A percentile compares a stretch with the other conserved stretches of the same genome.
These are phyloP conservation scores for Pantherophis guttatus DNA, from an alignment of 2,113 vertebrate species.

Conservation along the genomic window DNA sequence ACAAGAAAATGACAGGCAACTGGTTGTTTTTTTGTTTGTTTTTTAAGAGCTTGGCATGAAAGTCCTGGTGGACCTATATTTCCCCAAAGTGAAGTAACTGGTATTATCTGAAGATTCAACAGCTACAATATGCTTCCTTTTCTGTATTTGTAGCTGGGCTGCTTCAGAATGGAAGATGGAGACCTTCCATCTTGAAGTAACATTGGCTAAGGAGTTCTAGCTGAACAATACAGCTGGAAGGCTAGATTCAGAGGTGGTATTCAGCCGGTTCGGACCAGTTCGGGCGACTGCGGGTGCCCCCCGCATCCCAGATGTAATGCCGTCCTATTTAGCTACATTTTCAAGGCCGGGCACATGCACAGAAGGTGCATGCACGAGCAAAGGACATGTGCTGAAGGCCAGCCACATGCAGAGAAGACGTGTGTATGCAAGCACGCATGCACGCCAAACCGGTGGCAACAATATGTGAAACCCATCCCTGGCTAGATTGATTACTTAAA, in stretches of 20 bases:
- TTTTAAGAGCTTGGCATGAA: background rate
- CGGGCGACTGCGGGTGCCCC: too few relatives aligned
- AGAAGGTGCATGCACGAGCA: too few relatives aligned
- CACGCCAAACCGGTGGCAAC: too few relatives aligned
- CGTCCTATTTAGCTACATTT: too few relatives aligned
- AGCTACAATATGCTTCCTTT: background rate
- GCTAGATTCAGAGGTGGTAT: too few relatives aligned
- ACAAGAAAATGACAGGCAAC: conserved; percentile 6
- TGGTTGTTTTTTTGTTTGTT: background rate
- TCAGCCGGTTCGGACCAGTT: too few relatives aligned
- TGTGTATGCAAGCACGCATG: too few relatives aligned
- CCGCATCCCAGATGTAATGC: too few relatives aligned
- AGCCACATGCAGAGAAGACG: too few relatives aligned
- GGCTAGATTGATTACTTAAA: background rate
- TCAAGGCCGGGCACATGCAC: too few relatives aligned
- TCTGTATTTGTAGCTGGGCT: background rate
- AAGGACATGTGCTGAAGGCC: too few relatives aligned
- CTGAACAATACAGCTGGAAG: background rate
- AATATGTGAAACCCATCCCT: too few relatives aligned
- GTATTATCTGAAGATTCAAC: background rate
- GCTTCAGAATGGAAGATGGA: background rate
- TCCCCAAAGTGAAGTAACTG: background rate
- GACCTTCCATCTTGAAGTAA: background rate
- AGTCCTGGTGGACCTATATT: background rate
- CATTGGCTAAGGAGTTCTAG: background rate